These are phyloP conservation scores for Cirrhinus mrigala DNA, from an alignment of 2,797 vertebrate genomes.

Conservation along the genomic window DNA sequence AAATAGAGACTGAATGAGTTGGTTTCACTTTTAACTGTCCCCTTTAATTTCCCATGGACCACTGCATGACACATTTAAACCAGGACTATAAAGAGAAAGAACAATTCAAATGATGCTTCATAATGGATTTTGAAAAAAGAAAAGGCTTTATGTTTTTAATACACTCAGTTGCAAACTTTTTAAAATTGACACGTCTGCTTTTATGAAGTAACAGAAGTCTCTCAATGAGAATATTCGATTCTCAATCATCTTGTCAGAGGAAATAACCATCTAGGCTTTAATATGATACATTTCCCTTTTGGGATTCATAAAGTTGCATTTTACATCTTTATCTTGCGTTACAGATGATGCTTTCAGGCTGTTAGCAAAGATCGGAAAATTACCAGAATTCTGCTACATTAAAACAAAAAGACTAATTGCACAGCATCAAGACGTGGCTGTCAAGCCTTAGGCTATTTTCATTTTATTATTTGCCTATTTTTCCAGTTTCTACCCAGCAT, in stretches of 20 bases:
- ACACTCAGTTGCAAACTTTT: not conserved
- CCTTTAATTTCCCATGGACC: not conserved
- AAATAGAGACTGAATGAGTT: not conserved
- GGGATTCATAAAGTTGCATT: constrained; percentile 3
- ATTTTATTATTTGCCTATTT: not conserved
- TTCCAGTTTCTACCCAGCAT: not conserved
- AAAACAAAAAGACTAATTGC: constrained; percentile 21
- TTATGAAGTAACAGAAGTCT: not conserved
- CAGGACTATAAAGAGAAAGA: not conserved
- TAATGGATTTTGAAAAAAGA: not conserved
- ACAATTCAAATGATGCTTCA: not conserved
- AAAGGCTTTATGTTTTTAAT: not conserved
- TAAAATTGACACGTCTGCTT: not conserved
- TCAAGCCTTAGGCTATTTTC: not conserved
- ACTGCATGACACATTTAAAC: not conserved
- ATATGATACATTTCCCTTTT: not conserved
- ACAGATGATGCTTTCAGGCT: not conserved
- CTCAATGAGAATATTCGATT: constrained; percentile 11
- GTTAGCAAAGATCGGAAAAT: not conserved
- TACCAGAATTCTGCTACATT: not conserved
- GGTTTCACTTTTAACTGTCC: not conserved
- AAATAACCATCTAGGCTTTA: not conserved
- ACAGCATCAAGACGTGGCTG: not conserved
- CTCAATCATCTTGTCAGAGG: constrained; percentile 14
- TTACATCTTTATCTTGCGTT: constrained; percentile 1